These are phyloP conservation scores for Merops nubicus DNA, from an alignment of 2,113 vertebrate genomes.

Conservation along the genomic window DNA sequence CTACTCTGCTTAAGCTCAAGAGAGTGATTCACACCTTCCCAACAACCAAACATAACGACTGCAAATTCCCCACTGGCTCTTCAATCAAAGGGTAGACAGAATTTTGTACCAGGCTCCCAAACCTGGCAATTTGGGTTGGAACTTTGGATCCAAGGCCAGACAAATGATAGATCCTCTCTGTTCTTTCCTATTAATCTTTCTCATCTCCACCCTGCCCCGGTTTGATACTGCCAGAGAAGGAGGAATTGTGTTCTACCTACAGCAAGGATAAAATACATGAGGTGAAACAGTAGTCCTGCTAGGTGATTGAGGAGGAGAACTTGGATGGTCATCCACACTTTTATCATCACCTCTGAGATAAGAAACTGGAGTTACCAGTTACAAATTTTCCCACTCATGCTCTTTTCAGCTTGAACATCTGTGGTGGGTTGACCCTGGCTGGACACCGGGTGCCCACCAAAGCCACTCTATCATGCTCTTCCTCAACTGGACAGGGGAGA, in stretches of 20 bases:
- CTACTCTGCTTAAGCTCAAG: neutral
- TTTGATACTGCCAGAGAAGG: neutral
- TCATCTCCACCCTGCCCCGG: neutral
- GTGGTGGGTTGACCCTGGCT: neutral
- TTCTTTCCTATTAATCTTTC: neutral
- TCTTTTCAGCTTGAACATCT: neutral
- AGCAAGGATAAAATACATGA: neutral
- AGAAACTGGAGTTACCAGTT: neutral
- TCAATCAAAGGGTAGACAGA: neutral
- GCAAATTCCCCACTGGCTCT: neutral
- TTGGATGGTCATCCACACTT: neutral
- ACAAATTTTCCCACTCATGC: neutral
- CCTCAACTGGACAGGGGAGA: neutral
- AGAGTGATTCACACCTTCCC: neutral
- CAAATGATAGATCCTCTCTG: neutral
- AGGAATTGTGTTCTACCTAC: neutral
- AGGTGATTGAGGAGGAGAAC: neutral
- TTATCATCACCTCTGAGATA: neutral
- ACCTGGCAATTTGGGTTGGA: neutral
- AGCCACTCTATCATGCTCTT: neutral
- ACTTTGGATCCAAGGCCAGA: neutral
- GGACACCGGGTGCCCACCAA: neutral
- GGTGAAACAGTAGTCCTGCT: neutral
- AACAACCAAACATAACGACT: neutral
- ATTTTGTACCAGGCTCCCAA: neutral